A percentile compares a stretch with the other conserved stretches of the same genome.
Evolutionary conservation across 2,888 invertebrate genomes (phyloP).

Genomic region (Trachelus troglodyta): DNA sequence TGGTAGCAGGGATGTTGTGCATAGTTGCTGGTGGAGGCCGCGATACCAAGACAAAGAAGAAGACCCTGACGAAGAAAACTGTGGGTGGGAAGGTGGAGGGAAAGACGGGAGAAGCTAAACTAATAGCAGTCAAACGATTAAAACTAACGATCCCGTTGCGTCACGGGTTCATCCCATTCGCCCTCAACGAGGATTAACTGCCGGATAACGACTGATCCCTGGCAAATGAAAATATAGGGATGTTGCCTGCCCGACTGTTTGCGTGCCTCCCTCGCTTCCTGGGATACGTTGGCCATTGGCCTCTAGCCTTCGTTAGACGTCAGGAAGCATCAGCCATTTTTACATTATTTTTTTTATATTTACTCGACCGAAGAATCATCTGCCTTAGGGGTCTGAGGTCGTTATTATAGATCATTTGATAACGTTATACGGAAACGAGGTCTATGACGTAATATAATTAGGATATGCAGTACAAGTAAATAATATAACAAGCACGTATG

Average conservation of each 20-base stretch:
- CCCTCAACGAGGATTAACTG: slow-evolving; percentile 40
- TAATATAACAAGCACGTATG: neutral
- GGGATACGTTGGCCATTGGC: neutral
- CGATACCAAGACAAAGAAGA: slow-evolving; percentile 11
- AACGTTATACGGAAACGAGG: neutral
- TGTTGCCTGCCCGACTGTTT: neutral
- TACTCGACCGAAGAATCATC: neutral
- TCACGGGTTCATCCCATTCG: slow-evolving; percentile 33
- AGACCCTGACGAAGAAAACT: neutral
- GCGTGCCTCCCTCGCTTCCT: neutral
- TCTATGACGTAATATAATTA: neutral
- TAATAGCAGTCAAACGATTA: slow-evolving; percentile 51
- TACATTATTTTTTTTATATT: neutral
- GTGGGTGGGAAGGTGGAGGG: neutral
- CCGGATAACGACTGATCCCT: slow-evolving; percentile 40
- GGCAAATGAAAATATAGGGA: slow-evolving; percentile 18
- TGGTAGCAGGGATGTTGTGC: neutral
- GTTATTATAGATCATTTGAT: neutral
- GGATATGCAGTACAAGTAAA: neutral
- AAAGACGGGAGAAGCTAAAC: slow-evolving; percentile 28
- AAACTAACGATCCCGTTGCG: slow-evolving; percentile 48
- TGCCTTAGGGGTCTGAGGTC: neutral
- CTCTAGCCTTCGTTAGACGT: neutral
- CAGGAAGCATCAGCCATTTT: neutral
- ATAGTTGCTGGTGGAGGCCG: slow-evolving; percentile 5